phyloP scores from a whole-genome alignment of 2,888 invertebrate species.

The Odontocolon sp. region DNA sequence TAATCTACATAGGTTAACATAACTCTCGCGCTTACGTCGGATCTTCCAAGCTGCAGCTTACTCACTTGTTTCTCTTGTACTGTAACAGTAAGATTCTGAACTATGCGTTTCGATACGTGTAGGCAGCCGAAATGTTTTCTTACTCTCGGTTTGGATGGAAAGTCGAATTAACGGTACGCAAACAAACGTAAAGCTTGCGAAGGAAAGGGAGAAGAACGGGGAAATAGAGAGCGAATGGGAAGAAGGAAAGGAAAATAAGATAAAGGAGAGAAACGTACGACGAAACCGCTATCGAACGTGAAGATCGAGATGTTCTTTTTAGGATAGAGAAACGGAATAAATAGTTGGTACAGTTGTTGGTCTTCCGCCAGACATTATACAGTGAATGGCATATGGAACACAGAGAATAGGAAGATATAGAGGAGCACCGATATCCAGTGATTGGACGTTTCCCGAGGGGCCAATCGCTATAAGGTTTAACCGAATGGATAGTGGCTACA shows the following conservation, averaged over 20 bases:
- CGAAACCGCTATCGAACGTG: conserved; percentile 24
- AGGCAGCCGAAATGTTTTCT: background rate
- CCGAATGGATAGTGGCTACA: conserved; percentile 36
- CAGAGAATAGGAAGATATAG: too few relatives aligned
- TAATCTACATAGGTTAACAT: conserved; percentile 73
- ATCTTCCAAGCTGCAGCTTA: background rate
- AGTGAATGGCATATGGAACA: conserved; percentile 9
- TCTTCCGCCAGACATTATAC: too few relatives aligned
- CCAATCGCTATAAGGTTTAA: too few relatives aligned
- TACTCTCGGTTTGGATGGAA: background rate
- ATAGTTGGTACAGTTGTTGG: too few relatives aligned
- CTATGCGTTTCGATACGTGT: background rate
- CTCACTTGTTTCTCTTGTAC: background rate
- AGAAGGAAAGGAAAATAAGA: background rate
- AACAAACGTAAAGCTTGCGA: conserved; percentile 6
- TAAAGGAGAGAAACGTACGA: conserved; percentile 32
- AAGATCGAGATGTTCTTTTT: conserved; percentile 25
- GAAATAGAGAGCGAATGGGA: background rate
- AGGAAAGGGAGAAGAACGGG: background rate
- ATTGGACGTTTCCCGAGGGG: too few relatives aligned
- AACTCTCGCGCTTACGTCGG: conserved; percentile 36
- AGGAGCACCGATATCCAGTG: too few relatives aligned
- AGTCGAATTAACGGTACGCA: background rate
- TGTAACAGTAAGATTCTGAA: conserved; percentile 6
- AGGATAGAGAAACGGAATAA: conserved; percentile 18